These are phyloP conservation scores for Felis catus DNA, from an alignment of 2,113 vertebrate species.

Conservation along the genomic window F.catus_Fca126_mat1.0 CM031417.1:110093501-110094000, in stretches of 20 bases:
- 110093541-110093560: background rate
- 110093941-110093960: background rate
- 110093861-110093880: background rate
- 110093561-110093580: background rate
- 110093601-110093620: background rate
- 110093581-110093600: background rate
- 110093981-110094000: background rate
- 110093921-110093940: background rate
- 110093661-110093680: background rate
- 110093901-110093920: background rate
- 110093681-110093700: background rate
- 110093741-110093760: accelerated
- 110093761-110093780: background rate
- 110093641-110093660: background rate
- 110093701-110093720: background rate
- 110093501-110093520: background rate
- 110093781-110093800: background rate
- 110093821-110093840: background rate
- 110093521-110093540: background rate
- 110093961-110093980: background rate
- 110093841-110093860: background rate
- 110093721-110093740: background rate
- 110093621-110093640: background rate
- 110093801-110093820: background rate
- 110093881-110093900: background rate